Evolutionary conservation across 2,113 vertebrate genomes (phyloP).

Genomic region (Coreoperca whiteheadi): DNA sequence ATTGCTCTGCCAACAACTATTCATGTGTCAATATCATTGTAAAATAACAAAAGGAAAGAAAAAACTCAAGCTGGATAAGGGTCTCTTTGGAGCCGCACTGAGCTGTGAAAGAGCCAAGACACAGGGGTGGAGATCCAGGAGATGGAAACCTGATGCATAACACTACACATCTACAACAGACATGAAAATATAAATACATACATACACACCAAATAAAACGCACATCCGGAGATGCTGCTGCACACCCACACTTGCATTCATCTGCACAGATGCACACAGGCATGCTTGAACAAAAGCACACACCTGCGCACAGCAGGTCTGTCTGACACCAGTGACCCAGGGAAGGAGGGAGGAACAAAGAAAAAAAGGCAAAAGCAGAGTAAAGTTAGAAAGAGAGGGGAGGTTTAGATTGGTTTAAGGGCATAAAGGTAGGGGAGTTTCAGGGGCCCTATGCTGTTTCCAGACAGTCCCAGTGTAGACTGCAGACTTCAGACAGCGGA

Average conservation of each 20-base stretch:
- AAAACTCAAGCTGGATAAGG: not conserved
- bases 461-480: conserved; percentile 81
- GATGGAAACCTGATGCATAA: conserved; percentile 41
- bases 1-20: conserved; percentile 29
- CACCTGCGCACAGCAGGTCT: conserved; percentile 85
- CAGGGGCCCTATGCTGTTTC: conserved; percentile 77
- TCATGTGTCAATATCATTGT: conserved; percentile 37
- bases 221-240: conserved; percentile 48
- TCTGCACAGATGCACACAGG: conserved; percentile 60
- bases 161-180: conserved; percentile 26
- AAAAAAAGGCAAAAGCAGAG: conserved; percentile 62
- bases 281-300: conserved; percentile 75
- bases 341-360: conserved; percentile 71
- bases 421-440: conserved; percentile 78
- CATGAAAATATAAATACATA: conserved; percentile 24
- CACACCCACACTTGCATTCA: conserved; percentile 62
- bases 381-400: conserved; percentile 69
- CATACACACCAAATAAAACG: conserved; percentile 35
- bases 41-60: conserved; percentile 18
- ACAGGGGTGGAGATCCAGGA: conserved; percentile 27
- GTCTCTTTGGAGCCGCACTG: conserved; percentile 22
- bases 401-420: conserved; percentile 81
- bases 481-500: conserved; percentile 81
- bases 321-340: conserved; percentile 82
- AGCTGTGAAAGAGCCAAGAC: conserved; percentile 42